Base-by-base conservation (phyloP, 2,888 invertebrate genomes). In the Eledone cirrhosa region DNA sequence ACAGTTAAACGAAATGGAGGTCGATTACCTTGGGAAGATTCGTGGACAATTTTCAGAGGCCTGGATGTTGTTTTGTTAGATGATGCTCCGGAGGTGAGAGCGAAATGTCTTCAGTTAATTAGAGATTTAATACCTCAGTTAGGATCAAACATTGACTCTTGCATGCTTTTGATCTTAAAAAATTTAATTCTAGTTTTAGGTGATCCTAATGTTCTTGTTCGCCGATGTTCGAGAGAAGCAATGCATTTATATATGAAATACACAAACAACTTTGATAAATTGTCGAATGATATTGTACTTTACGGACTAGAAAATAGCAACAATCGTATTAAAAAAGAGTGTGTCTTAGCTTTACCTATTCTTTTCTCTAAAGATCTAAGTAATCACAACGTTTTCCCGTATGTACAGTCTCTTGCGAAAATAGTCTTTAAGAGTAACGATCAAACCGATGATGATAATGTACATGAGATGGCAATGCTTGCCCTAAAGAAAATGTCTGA, bases 191-290 rank as follows among this genome's bases (percentile, higher is more conserved):
- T 90, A 13, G 89, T 89, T 80, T 85, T 90, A 53, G 90, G 89
- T 29, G 90, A 90, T 80, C 85, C 84, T 81, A 90, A 89, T 79
- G 87, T 89, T 29, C 85, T 89, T 47, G 87, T 90, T 5, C 84
- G 91, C 59, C 84, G 90, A 78, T 89, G 91, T 53, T 90, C 91
- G 16, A 88, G 91, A 13, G 91, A 92, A 81, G 89, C 91, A 0
- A 85, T 92, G 22, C 90, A 90, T 83, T 88, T 89, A 2, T 92
- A 91, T 84, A 90, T 91, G 89, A 90, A 90, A 80, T 85, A 89
- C 80, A 91, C 91, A 3, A 84, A 87, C 74, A 91, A 91, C 81
- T 84, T 91, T 4, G 90, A 90, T 74, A 82, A 86, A 11, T 84
- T 92, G 75, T 84, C 92, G 67, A 88, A 89, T 77, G 88, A 88